These are phyloP conservation scores for Galemys pyrenaicus DNA, from an alignment of 2,113 vertebrate genomes.

Conservation along the genomic window DNA sequence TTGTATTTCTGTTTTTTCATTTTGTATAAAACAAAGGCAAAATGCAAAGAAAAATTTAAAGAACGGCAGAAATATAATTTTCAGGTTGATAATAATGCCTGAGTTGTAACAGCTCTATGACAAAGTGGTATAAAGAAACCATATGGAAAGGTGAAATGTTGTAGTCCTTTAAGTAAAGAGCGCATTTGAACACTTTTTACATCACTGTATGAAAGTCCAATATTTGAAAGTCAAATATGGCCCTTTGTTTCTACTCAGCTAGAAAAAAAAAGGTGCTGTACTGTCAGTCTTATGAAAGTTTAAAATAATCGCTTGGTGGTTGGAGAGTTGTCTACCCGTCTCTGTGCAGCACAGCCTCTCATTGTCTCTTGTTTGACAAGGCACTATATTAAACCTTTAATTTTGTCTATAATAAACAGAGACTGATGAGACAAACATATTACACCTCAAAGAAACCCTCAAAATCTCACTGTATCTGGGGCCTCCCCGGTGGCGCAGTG, in stretches of 20 bases:
- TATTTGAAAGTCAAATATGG: neutral
- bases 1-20: neutral
- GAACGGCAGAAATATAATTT: slow-evolving; percentile 2
- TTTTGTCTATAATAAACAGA: neutral
- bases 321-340: slow-evolving; percentile 10
- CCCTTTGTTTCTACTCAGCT: neutral
- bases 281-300: neutral
- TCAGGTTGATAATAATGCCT: neutral
- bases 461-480: slow-evolving; percentile 1
- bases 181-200: neutral
- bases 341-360: neutral
- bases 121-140: neutral
- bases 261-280: neutral
- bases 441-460: neutral
- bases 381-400: neutral
- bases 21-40: neutral
- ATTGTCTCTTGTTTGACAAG: neutral
- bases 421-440: neutral
- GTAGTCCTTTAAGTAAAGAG: neutral
- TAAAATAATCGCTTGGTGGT: slow-evolving; percentile 1
- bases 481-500: too few relatives aligned
- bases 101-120: neutral
- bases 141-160: neutral
- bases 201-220: neutral
- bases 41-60: neutral